A percentile compares a stretch with the other conserved stretches of the same genome.
Conservation (phyloP, 2,888 invertebrate species). For the Eupithecia centaureata region DNA sequence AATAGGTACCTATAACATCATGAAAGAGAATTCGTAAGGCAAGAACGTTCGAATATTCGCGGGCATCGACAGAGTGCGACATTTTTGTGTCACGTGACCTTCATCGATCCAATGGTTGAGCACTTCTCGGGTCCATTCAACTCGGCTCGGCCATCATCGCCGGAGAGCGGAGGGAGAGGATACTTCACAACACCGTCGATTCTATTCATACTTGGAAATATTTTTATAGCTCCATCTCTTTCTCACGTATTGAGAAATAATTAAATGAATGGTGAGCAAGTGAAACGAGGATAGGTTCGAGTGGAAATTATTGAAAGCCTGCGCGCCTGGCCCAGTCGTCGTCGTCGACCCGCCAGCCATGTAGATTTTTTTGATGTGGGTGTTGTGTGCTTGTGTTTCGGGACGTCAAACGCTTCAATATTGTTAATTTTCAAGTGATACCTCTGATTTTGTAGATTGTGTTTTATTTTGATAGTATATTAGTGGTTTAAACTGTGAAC, state of each 20-base stretch:
- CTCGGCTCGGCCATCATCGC: conserved; percentile 69
- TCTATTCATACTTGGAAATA: conserved; percentile 81
- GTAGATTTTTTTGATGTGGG: conserved; percentile 83
- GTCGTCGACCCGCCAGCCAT: conserved; percentile 43
- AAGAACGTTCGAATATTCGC: conserved; percentile 52
- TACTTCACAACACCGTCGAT: conserved; percentile 76
- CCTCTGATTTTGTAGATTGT: conserved; percentile 72
- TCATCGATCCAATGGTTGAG: conserved; percentile 84
- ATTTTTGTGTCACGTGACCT: conserved; percentile 79
- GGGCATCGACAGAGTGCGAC: conserved; percentile 57
- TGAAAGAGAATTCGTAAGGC: not conserved
- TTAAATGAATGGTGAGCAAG: conserved; percentile 81
- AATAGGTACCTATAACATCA: not conserved
- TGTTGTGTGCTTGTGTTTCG: conserved; percentile 67
- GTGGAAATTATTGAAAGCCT: conserved; percentile 82
- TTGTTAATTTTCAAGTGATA: conserved; percentile 81
- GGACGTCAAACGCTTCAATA: conserved; percentile 82
- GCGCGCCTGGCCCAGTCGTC: conserved; percentile 63
- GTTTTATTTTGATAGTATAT: conserved; percentile 58
- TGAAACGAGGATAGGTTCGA: conserved; percentile 79
- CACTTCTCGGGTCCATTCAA: conserved; percentile 85
- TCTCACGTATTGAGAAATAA: conserved; percentile 78
- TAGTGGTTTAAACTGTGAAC: conserved; percentile 58
- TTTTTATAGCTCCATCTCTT: conserved; percentile 74
- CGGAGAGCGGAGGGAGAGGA: conserved; percentile 70